A percentile compares a stretch with the other conserved stretches of the same genome.
These are phyloP conservation scores for Pseudomyrmex cubaensis DNA, from an alignment of 1,140 invertebrate species.

Conservation along the genomic window DNA sequence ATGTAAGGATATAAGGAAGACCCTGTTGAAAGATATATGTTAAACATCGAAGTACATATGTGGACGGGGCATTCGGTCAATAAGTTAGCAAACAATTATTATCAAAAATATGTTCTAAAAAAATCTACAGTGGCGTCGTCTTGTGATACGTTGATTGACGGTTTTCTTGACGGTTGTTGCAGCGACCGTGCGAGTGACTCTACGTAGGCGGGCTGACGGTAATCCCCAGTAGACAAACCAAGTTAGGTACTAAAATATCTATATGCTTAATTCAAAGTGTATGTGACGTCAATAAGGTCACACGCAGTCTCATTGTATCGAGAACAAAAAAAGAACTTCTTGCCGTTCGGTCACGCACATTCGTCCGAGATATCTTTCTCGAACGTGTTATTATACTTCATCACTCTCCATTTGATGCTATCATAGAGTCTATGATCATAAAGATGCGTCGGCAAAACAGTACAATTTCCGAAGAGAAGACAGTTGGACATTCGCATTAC, in stretches of 20 bases:
- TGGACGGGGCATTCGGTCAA: neutral
- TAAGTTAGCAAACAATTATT: conserved; percentile 53
- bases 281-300: conserved; percentile 39
- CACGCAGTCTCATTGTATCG: conserved; percentile 29
- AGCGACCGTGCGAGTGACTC: conserved; percentile 85
- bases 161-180: conserved; percentile 84
- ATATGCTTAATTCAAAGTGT: conserved; percentile 72
- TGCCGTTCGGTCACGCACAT: conserved; percentile 17
- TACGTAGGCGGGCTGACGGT: conserved; percentile 84
- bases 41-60: neutral
- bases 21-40: conserved; percentile 26
- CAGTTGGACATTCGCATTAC: conserved; percentile 31
- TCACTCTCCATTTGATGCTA: conserved; percentile 9
- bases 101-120: conserved; percentile 77
- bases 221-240: conserved; percentile 83
- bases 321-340: conserved; percentile 29
- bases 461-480: conserved; percentile 43
- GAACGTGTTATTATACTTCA: conserved; percentile 17
- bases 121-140: conserved; percentile 75
- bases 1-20: conserved; percentile 23
- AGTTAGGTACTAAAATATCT: conserved; percentile 80
- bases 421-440: conserved; percentile 27
- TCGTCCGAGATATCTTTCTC: conserved; percentile 14
- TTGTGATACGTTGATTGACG: conserved; percentile 78
- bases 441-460: conserved; percentile 27